A percentile compares a stretch with the other conserved stretches of the same genome.
phyloP scores from a whole-genome alignment of 2,797 vertebrate genomes.

The Hozukius guyotensis region DNA sequence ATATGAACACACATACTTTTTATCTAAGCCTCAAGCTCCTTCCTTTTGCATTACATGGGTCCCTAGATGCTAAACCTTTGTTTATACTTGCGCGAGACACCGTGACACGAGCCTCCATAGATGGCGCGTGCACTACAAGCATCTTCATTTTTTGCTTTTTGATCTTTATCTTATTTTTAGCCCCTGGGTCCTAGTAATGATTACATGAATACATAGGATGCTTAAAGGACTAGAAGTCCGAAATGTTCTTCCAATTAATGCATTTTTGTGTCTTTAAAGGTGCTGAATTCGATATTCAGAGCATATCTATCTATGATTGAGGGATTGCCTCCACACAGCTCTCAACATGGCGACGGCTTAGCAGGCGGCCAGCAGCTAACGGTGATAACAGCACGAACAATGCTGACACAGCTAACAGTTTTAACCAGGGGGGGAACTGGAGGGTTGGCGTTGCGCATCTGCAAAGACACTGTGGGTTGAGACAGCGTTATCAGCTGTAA shows the following conservation, averaged over 20 bases:
- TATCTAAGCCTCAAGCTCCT: neutral
- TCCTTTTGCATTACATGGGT: neutral
- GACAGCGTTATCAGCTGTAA: no score
- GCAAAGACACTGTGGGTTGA: accelerated
- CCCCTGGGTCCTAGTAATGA: neutral
- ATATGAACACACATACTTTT: neutral
- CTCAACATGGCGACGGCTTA: neutral
- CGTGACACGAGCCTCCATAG: no score
- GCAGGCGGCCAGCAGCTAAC: neutral
- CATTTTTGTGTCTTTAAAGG: no score
- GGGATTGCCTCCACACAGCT: neutral
- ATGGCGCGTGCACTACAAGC: no score
- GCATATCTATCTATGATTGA: neutral
- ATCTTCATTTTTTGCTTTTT: neutral
- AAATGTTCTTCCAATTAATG: neutral
- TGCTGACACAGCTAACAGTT: neutral
- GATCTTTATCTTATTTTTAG: neutral
- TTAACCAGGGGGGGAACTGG: no score
- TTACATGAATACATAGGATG: neutral
- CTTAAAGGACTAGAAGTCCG: neutral
- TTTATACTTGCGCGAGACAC: no score
- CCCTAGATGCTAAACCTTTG: neutral
- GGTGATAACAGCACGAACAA: neutral
- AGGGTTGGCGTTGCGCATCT: accelerated
- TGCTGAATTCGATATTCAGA: neutral